A percentile compares a stretch with the other conserved stretches of the same genome.
These are phyloP conservation scores for Oreochromis grahami DNA, from an alignment of 2,797 vertebrate species.

Conservation along the genomic window DNA sequence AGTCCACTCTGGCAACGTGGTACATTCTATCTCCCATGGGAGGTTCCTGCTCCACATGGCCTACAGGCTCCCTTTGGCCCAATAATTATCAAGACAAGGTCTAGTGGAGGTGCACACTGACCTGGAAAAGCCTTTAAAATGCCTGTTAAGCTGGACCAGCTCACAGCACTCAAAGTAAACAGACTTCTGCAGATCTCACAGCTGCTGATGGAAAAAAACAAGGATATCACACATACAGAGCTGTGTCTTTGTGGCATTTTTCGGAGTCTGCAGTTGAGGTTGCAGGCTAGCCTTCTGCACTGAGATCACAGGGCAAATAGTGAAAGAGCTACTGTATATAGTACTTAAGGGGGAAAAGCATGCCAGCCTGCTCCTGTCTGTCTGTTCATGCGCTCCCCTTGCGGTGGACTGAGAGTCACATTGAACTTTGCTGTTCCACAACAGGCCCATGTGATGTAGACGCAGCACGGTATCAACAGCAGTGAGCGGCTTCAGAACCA, in stretches of 20 bases:
- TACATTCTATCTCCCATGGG: neutral
- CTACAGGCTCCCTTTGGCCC: neutral
- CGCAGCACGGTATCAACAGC: neutral
- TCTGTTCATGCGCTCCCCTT: constrained; percentile 1
- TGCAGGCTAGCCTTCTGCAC: constrained; percentile 4
- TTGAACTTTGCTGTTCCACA: neutral
- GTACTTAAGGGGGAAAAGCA: neutral
- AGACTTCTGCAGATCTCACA: constrained; percentile 8
- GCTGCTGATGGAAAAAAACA: neutral
- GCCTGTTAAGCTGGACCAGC: neutral
- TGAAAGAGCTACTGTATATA: neutral
- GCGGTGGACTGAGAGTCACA: neutral
- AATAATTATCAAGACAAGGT: constrained; percentile 14
- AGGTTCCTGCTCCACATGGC: constrained; percentile 15
- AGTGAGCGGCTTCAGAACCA: neutral
- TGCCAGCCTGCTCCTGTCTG: neutral
- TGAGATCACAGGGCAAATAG: neutral
- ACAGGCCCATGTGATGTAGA: neutral
- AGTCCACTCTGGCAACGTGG: neutral
- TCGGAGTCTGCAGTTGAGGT: neutral
- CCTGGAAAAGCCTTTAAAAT: constrained; percentile 49
- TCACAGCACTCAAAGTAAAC: constrained; percentile 8
- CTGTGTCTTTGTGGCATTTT: constrained; percentile 9
- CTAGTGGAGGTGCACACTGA: constrained; percentile 12
- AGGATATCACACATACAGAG: constrained; percentile 11